A percentile compares a stretch with the other conserved stretches of the same genome.
phyloP scores from a whole-genome alignment of 2,797 vertebrate species.

The Momotus momota region DNA sequence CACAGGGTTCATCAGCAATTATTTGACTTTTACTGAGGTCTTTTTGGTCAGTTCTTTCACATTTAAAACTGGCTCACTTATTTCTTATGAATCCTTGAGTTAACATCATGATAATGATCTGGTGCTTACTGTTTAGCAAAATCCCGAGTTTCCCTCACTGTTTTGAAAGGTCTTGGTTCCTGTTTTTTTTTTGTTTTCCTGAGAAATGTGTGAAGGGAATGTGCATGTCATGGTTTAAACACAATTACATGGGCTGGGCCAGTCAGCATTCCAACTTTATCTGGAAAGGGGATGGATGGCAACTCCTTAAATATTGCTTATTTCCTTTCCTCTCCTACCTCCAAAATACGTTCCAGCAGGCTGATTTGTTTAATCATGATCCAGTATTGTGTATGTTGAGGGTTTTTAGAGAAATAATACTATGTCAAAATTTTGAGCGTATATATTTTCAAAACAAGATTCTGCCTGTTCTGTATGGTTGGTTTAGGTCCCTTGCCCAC shows the following conservation, averaged over 20 bases:
- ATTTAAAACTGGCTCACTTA: not conserved
- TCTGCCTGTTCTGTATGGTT: not conserved
- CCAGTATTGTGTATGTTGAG: not conserved
- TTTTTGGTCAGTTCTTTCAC: not conserved
- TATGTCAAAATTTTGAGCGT: not conserved
- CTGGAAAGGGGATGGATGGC: conserved; percentile 37
- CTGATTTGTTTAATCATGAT: not conserved
- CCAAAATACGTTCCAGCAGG: not conserved
- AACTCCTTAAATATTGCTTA: conserved; percentile 43
- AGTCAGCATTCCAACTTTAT: conserved; percentile 25
- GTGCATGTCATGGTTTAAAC: not conserved
- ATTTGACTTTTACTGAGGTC: not conserved
- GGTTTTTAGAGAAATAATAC: not conserved
- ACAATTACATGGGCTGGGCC: not conserved
- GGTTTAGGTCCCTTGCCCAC: not conserved
- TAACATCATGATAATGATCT: not conserved
- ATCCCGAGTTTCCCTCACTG: not conserved
- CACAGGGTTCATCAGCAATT: not conserved
- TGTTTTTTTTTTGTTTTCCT: conserved; percentile 20
- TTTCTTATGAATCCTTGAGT: not conserved
- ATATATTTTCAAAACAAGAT: not conserved
- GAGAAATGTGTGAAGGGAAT: conserved; percentile 20
- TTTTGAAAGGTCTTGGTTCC: not conserved
- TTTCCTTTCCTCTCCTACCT: conserved; percentile 10
- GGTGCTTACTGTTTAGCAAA: not conserved